These are phyloP conservation scores for Aphodius granarius DNA, from an alignment of 2,888 invertebrate species.

Conservation along the genomic window DNA sequence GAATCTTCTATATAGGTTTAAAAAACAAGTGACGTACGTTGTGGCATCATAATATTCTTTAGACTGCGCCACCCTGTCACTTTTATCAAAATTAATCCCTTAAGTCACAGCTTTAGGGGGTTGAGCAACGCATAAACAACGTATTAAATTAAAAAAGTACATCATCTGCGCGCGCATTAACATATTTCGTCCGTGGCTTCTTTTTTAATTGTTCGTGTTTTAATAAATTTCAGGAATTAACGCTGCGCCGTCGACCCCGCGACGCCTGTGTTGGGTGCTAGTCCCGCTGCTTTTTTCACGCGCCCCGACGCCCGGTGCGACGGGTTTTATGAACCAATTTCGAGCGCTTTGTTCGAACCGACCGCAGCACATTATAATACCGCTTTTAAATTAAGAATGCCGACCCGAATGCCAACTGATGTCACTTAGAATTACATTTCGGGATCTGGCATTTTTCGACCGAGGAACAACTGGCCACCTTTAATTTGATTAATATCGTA, in stretches of 20 bases:
- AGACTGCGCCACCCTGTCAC: background rate
- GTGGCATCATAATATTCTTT: background rate
- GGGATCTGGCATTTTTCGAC: background rate
- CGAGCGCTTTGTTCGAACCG: conserved; percentile 9
- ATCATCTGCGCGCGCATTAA: background rate
- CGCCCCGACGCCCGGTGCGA: background rate
- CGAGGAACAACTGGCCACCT: background rate
- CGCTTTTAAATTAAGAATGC: conserved; percentile 9
- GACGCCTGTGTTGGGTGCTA: background rate
- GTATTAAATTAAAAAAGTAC: background rate
- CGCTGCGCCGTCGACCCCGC: background rate
- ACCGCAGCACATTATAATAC: background rate
- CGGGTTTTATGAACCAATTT: conserved; percentile 12
- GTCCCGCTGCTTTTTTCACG: background rate
- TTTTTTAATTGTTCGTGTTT: conserved; percentile 8
- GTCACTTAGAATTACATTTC: conserved; percentile 2
- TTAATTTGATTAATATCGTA: background rate
- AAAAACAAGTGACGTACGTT: too few species aligned
- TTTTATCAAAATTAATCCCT: background rate
- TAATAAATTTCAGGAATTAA: conserved; percentile 13
- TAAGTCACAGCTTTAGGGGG: background rate
- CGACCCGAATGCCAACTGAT: conserved; percentile 4
- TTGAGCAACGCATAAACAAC: background rate
- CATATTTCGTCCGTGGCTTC: conserved; percentile 4
- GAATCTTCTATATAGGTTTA: too few species aligned